Evolutionary conservation across 2,888 invertebrate species (phyloP).

Genomic region (Danaus chrysippus): DNA sequence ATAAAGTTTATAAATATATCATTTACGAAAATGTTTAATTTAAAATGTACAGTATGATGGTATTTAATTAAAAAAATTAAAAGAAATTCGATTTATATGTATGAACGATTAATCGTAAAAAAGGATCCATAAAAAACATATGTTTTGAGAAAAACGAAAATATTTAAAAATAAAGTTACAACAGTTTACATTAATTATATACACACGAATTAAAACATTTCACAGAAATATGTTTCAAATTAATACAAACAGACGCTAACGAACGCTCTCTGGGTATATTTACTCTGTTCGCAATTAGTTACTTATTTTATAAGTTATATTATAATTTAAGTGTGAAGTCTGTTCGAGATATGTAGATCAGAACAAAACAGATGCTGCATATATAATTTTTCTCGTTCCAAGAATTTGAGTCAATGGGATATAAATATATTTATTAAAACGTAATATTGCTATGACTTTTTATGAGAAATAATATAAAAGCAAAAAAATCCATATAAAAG

Average conservation of each 20-base stretch:
- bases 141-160: neutral
- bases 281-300: slow-evolving; percentile 7
- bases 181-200: slow-evolving; percentile 3
- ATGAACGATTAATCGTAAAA: neutral
- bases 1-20: too few relatives aligned
- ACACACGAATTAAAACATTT: slow-evolving; percentile 5
- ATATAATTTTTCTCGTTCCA: neutral
- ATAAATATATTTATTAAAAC: too few relatives aligned
- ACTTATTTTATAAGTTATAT: slow-evolving; percentile 6
- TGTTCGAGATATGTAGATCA: neutral
- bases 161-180: neutral
- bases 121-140: neutral
- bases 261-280: slow-evolving; percentile 3
- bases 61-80: too few relatives aligned
- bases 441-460: too few relatives aligned
- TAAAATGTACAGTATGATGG: too few relatives aligned
- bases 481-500: too few relatives aligned
- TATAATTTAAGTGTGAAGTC: slow-evolving; percentile 5
- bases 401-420: too few relatives aligned
- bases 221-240: neutral
- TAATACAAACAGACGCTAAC: neutral
- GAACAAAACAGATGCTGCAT: neutral
- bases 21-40: too few relatives aligned
- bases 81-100: too few relatives aligned
- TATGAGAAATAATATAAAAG: too few relatives aligned